Conservation (phyloP, 2,797 vertebrate genomes). For the Streptopelia turtur region DNA sequence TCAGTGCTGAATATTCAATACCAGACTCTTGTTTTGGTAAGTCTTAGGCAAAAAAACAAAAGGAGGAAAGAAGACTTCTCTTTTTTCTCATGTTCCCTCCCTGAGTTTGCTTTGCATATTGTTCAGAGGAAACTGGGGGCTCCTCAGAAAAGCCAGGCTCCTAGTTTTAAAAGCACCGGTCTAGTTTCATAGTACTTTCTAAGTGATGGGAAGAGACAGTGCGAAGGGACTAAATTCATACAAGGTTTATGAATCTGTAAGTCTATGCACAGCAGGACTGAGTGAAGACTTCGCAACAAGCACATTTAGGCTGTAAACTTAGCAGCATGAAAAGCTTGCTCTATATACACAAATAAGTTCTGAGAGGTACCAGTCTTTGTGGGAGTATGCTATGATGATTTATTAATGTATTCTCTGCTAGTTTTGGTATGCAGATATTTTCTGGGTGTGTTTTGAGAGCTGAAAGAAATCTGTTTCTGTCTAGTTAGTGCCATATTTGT, state of each 20-base stretch:
- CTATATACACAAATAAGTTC: background rate
- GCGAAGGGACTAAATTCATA: background rate
- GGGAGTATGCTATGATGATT: background rate
- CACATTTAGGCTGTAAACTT: background rate
- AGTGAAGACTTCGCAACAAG: background rate
- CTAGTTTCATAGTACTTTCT: background rate
- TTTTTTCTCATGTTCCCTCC: constrained; percentile 59
- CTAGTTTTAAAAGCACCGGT: constrained; percentile 39
- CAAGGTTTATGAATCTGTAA: background rate
- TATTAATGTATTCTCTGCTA: background rate
- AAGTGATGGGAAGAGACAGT: background rate
- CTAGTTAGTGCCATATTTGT: background rate
- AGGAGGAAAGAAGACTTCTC: constrained; percentile 65
- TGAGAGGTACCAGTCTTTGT: background rate
- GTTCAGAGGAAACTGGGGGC: constrained; percentile 42
- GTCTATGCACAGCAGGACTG: background rate
- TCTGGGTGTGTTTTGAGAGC: background rate
- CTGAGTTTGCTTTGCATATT: constrained; percentile 64
- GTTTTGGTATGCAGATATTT: background rate
- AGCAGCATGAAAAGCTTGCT: background rate
- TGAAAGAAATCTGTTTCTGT: background rate
- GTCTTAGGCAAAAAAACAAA: constrained; percentile 40
- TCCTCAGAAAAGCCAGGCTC: constrained; percentile 31
- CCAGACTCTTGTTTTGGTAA: constrained; percentile 72
- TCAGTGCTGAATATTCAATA: constrained; percentile 73